Conservation (phyloP, 2,888 invertebrate species). For the Drosophila affinis region DNA sequence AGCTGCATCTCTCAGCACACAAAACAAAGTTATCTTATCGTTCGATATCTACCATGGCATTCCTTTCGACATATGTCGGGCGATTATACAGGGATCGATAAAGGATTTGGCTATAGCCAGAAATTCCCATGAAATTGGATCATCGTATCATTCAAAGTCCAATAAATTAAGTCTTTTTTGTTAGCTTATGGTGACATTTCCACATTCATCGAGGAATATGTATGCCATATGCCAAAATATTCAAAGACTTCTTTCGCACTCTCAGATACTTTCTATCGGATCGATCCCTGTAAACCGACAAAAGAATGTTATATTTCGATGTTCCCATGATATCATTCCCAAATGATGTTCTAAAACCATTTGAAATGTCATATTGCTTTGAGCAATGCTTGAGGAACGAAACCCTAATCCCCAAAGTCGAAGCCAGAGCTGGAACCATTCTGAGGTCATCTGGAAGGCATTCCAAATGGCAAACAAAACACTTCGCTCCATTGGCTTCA, state of each 20-base stretch:
- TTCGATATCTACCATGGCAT: conserved; percentile 34
- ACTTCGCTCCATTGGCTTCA: conserved; percentile 52
- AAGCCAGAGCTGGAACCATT: not conserved
- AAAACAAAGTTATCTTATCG: conserved; percentile 55
- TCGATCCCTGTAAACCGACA: no score
- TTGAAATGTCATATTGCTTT: conserved; percentile 34
- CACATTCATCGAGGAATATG: no score
- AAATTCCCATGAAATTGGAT: not conserved
- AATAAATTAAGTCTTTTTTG: no score
- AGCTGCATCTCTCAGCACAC: not conserved
- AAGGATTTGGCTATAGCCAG: not conserved
- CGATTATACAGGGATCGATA: conserved; percentile 7
- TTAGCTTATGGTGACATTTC: no score
- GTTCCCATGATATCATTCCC: conserved; percentile 2
- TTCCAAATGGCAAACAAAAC: conserved; percentile 53
- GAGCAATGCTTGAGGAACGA: not conserved
- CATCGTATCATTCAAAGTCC: not conserved
- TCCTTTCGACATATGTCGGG: conserved; percentile 28
- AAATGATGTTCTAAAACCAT: conserved; percentile 6
- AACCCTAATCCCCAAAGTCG: conserved; percentile 11
- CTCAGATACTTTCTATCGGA: no score
- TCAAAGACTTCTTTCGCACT: no score
- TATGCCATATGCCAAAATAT: no score
- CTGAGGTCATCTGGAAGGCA: conserved; percentile 69
- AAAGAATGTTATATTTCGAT: no score